Conservation (phyloP, 2,797 vertebrate genomes). For the Liparis tanakae region DNA sequence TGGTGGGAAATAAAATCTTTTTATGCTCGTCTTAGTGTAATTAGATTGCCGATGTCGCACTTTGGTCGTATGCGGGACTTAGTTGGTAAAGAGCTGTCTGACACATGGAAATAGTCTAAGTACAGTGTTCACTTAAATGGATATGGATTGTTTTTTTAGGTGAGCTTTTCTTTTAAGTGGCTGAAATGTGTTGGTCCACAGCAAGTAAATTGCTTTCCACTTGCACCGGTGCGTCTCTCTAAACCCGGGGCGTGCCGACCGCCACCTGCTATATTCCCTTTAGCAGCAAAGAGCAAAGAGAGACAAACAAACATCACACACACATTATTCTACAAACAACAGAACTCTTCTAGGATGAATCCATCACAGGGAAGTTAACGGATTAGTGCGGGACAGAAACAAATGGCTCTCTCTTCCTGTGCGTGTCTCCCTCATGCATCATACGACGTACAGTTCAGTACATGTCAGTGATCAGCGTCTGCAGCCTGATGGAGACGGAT, state of each 20-base stretch:
- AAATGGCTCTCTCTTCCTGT: constrained; percentile 34
- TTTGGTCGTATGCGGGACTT: background rate
- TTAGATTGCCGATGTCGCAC: background rate
- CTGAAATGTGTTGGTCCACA: background rate
- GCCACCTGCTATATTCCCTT: background rate
- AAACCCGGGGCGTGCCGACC: too few species aligned
- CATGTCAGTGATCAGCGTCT: constrained; percentile 54
- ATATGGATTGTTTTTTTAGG: background rate
- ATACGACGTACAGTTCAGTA: constrained; percentile 23
- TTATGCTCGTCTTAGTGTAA: background rate
- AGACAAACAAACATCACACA: constrained; percentile 15
- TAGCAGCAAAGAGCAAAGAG: background rate
- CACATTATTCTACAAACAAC: constrained; percentile 24
- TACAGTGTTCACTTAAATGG: background rate
- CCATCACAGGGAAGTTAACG: constrained; percentile 46
- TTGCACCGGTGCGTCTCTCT: too few species aligned
- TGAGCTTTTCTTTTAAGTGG: too few species aligned
- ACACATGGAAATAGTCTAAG: background rate
- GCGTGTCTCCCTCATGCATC: constrained; percentile 15
- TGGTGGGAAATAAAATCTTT: background rate
- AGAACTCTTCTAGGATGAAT: constrained; percentile 45
- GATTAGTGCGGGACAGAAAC: constrained; percentile 55
- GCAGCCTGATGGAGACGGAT: constrained; percentile 67
- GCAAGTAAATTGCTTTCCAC: background rate
- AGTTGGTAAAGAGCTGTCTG: too few species aligned